Base-by-base conservation (phyloP, 2,113 vertebrate genomes). In the Hepsetus odoe region DNA sequence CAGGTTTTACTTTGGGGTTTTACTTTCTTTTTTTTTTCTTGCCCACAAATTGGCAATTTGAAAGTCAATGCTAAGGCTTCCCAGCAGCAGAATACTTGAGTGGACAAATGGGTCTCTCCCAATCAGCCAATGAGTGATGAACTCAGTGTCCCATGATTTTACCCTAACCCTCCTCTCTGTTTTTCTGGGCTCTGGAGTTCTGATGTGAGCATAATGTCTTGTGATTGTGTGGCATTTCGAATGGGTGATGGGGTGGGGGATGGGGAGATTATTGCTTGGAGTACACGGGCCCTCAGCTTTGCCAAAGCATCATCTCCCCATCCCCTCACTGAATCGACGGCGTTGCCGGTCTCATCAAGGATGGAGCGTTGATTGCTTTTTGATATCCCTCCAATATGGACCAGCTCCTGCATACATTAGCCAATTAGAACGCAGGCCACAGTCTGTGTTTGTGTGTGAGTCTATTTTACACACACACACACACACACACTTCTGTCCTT, bases 281-380 rank as follows among this genome's bases (percentile, higher is more conserved):
- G 89, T 86, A 82, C 86, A 30, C 58, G 70, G 83, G 83, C 71
- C 72, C 74, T 81, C 46, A 82, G 81, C 88, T 91, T 88, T 87
- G 89, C 89, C 67, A 85, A 84, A 86, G 77, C 89, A 89, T 90
- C 89, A 86, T 89, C 88, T 91, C 90, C 90, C 86, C 87, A 83
- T 86, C 86, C 88, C 91, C 87, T 90, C 86, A 89, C 89, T 88
- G 89, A 88, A 90, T 89, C 87, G 87, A 81, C 87, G 56, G 85
- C 88, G 88, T 89, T 85, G 83, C 87, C 86, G 85, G 90, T 88
- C 91, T 93, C 91, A 92, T 93, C 92, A 94, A 89, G 86, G 87
- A 93, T 93, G 93, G 91, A 90, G 92, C 88, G 91, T 92, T 94
- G 93, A 94, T 94, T 94, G 91, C 91, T 93, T 94, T 93, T 93